Conservation (phyloP, 2,113 vertebrate species). For the Solea senegalensis region DNA sequence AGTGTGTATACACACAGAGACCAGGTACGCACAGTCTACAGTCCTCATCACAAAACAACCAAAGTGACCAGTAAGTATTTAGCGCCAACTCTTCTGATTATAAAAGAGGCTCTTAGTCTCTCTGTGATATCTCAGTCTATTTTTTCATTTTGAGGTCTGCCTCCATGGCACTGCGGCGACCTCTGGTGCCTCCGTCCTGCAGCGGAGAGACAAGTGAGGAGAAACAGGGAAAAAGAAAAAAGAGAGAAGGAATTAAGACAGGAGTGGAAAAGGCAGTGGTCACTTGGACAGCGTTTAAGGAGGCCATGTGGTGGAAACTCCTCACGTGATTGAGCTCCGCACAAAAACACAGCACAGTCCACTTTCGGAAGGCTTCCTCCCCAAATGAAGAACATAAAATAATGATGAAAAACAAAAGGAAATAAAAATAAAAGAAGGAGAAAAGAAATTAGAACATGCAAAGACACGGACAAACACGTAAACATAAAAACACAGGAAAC, state of each 20-base stretch:
- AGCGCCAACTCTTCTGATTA: conserved; percentile 16
- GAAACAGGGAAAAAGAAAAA: background rate
- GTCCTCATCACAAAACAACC: conserved; percentile 37
- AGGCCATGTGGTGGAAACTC: conserved; percentile 30
- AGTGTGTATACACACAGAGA: conserved; percentile 1
- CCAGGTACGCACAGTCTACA: conserved; percentile 14
- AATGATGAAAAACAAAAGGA: conserved; percentile 30
- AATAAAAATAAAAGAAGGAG: conserved; percentile 30
- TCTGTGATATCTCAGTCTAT: conserved; percentile 58
- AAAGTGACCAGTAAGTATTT: conserved; percentile 30
- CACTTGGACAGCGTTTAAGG: conserved; percentile 24
- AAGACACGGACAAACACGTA: conserved; percentile 45
- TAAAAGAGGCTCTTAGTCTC: conserved; percentile 11
- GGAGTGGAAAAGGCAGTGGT: conserved; percentile 15
- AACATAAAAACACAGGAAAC: conserved; percentile 56
- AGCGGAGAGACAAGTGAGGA: conserved; percentile 28
- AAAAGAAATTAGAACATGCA: conserved; percentile 69
- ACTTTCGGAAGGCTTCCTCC: conserved; percentile 58
- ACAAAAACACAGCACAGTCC: conserved; percentile 62
- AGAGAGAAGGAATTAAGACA: conserved; percentile 9
- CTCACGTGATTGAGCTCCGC: conserved; percentile 18
- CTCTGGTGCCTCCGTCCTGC: conserved; percentile 95
- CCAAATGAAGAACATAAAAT: conserved; percentile 62
- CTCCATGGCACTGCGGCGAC: conserved; percentile 98
- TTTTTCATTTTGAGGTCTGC: conserved; percentile 99